Base-by-base conservation (phyloP, 1,140 invertebrate genomes). In the Trichogramma pretiosum region DNA sequence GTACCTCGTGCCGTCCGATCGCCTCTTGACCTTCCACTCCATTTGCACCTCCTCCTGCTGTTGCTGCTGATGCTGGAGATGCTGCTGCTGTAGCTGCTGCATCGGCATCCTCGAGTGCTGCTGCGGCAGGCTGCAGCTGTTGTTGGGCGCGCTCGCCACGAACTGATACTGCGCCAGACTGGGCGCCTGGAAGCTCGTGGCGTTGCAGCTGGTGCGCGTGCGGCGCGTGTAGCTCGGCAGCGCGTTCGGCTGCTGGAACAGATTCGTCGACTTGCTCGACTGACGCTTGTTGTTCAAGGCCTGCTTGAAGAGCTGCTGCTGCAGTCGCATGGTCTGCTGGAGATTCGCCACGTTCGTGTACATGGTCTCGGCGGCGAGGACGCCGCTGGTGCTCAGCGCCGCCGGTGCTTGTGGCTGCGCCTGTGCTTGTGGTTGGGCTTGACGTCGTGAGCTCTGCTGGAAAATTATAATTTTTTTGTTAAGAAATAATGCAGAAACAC, bases 11-110 rank as follows among this genome's bases (percentile, higher is more conserved):
- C 87, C 87, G 60, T 89, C 87, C 2, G 84, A 77, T 39, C 85
- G 69, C 22, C 82, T 74, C 57, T 89, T 89, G 1, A 89, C 84
- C 60, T 88, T 85, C 84, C 84, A 86, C 50, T 85, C 83, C 82
- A 84, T 84, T 40, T 70, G 67, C 0, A 72, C 64, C 23, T 55
- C 62, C 28, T 54, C 61, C 60, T 59, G 62, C 3, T 57, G 54
- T 16, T 57, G 56, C 11, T 62, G 59, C 0, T 55, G 52, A 48
- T 66, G 64, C 47, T 77, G 75, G 56, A 77, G 72, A 57, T 77
- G 75, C 8, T 23, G 19, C 23, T 18, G 43, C 22, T 21, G 7
- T 1, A 1, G 22, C 1, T 19, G 23, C 16, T 10, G 21, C 23
- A n/a, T 24, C 28, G 10, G n/a, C n/a, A n/a, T n/a, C n/a, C n/a